phyloP scores from a whole-genome alignment of 2,113 vertebrate genomes.

The Diphyllodes magnificus region DNA sequence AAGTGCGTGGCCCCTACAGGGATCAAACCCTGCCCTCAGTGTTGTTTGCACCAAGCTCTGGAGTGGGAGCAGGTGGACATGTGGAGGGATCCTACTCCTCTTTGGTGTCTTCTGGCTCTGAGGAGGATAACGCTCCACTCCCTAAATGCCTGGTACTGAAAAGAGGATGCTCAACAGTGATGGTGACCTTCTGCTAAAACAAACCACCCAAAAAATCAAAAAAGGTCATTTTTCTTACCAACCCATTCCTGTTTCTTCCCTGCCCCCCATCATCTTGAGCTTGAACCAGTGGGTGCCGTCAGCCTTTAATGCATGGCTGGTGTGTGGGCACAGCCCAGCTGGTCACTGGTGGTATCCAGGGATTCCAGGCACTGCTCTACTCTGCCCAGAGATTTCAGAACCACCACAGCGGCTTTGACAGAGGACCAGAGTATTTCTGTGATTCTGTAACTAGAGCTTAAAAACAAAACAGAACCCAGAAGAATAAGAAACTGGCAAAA shows the following conservation, averaged over 20 bases:
- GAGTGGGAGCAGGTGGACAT: background rate
- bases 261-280: background rate
- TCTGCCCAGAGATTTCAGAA: background rate
- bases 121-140: background rate
- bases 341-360: background rate
- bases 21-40: background rate
- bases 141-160: background rate
- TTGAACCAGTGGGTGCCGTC: background rate
- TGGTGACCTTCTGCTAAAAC: background rate
- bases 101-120: background rate
- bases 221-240: background rate
- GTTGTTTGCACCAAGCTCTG: background rate
- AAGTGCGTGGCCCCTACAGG: no score
- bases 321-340: background rate
- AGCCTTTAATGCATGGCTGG: background rate
- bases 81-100: background rate
- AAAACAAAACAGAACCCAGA: background rate
- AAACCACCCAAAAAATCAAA: background rate
- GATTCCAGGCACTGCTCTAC: background rate
- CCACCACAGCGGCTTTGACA: rapidly evolving
- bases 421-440: background rate
- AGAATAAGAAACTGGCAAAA: background rate
- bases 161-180: background rate
- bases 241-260: background rate
- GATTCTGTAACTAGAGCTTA: background rate